Evolutionary conservation across 2,113 vertebrate genomes (phyloP).

Genomic region (Menidia beryllina): DNA sequence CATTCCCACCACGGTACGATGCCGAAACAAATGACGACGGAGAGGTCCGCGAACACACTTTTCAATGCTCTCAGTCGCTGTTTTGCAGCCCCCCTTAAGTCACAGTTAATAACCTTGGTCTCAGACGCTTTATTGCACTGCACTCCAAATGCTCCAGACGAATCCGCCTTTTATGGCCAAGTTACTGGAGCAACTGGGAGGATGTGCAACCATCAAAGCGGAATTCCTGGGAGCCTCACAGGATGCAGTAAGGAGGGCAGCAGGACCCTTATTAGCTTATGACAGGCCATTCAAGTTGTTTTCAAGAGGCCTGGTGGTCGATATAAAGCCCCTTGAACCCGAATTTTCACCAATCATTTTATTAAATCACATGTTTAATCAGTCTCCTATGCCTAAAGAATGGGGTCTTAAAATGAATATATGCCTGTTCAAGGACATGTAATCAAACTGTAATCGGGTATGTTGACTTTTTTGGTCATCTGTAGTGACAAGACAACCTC

Average conservation of each 20-base stretch:
- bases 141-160: slow-evolving; percentile 89
- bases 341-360: slow-evolving; percentile 24
- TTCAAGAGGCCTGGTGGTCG: slow-evolving; percentile 41
- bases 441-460: not conserved
- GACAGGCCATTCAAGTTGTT: slow-evolving; percentile 71
- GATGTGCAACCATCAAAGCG: slow-evolving; percentile 92
- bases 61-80: slow-evolving; percentile 78
- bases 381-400: too few relatives aligned
- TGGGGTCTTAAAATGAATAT: not conserved
- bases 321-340: slow-evolving; percentile 38
- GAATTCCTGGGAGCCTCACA: slow-evolving; percentile 90
- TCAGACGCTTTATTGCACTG: slow-evolving; percentile 89
- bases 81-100: slow-evolving; percentile 84
- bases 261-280: slow-evolving; percentile 77
- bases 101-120: slow-evolving; percentile 88
- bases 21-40: slow-evolving; percentile 78
- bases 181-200: slow-evolving; percentile 93
- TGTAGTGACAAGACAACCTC: not conserved
- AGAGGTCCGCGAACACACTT: slow-evolving; percentile 75
- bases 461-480: not conserved
- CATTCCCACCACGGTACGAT: slow-evolving; percentile 65
- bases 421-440: slow-evolving; percentile 10
- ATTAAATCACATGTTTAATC: not conserved
- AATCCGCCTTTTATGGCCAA: slow-evolving; percentile 91
- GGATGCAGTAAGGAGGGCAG: slow-evolving; percentile 85